A percentile compares a stretch with the other conserved stretches of the same genome.
phyloP scores from a whole-genome alignment of 2,113 vertebrate genomes.

The Promerops cafer region DNA sequence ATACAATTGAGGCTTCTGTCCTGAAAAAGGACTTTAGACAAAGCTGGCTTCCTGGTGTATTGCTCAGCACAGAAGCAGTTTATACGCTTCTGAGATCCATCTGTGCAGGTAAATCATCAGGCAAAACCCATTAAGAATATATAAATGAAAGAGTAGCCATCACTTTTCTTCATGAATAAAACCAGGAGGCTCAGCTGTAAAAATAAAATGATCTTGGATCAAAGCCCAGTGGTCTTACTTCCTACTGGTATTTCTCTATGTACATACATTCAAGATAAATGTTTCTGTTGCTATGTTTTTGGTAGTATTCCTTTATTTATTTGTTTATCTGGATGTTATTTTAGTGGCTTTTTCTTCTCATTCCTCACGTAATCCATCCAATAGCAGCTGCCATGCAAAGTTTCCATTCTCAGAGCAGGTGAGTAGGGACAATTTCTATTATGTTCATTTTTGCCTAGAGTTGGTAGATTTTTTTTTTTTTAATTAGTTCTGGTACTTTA shows the following conservation, averaged over 20 bases:
- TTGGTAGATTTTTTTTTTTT: no score
- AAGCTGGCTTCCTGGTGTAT: background rate
- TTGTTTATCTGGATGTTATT: background rate
- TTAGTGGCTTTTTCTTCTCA: background rate
- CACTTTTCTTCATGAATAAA: background rate
- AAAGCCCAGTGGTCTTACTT: background rate
- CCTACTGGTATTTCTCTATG: background rate
- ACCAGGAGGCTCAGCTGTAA: background rate
- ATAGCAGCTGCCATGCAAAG: accelerated
- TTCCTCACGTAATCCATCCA: background rate
- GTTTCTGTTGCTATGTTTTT: background rate
- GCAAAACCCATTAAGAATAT: background rate
- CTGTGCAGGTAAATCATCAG: background rate
- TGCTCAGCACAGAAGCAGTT: background rate
- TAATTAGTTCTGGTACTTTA: background rate
- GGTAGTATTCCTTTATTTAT: background rate
- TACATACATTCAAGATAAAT: background rate
- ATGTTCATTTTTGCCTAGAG: background rate
- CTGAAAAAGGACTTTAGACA: background rate
- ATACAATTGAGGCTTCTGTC: background rate
- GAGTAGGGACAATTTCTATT: background rate
- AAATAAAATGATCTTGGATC: background rate
- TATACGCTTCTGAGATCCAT: background rate
- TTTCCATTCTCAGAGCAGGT: background rate
- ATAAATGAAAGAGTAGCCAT: background rate